Evolutionary conservation across 1,140 invertebrate species (phyloP), one percentile per base, ranked within the genome.

Genomic region (Ctenoplectra terminalis): DNA sequence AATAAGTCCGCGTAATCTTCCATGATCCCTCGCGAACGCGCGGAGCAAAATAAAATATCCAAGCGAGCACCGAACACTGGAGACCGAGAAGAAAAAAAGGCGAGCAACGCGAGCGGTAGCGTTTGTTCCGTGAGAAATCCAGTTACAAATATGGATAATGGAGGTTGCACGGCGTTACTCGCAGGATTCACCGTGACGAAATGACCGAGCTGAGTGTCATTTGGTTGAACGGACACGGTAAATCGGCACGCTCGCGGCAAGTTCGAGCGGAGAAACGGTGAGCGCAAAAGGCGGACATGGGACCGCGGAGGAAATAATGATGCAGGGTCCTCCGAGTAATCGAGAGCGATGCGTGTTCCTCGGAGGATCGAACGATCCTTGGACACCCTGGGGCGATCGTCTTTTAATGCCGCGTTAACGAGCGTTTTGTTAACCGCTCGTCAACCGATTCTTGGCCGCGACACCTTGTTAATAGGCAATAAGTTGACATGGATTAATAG

Each of bases 31-130:
- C 20, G 34, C 37, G n/a, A 26, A n/a, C 37, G 11, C 34, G 31
- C 20, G 56, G 58, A 63, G 56, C 63, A 70, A 78, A 83, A 83
- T 85, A 83, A 77, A 83, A 83, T 83, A 43, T 46, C 48, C n/a
- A n/a, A n/a, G n/a, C n/a, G n/a, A n/a, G n/a, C 20, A 17, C 2
- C 34, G 75, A 29, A 31, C 20, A 13, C 60, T n/a, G n/a, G 43
- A n/a, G 52, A 37, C 20, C 50, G 31, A 4, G 31, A 60, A 5
- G 34, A 26, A 48, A 43, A 13, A 31, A 31, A 46, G 26, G 13
- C 26, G 26, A 13, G n/a, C 7, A 26, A 31, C 72, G 63, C 46
- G 61, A n/a, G 40, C 29, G 29, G 46, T 63, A 37, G 50, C 75
- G 75, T 34, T n/a, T n/a, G 40, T 60, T 71, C 72, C 76, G 15